Base-by-base conservation (phyloP, 2,888 invertebrate genomes). In the Vanessa cardui region DNA sequence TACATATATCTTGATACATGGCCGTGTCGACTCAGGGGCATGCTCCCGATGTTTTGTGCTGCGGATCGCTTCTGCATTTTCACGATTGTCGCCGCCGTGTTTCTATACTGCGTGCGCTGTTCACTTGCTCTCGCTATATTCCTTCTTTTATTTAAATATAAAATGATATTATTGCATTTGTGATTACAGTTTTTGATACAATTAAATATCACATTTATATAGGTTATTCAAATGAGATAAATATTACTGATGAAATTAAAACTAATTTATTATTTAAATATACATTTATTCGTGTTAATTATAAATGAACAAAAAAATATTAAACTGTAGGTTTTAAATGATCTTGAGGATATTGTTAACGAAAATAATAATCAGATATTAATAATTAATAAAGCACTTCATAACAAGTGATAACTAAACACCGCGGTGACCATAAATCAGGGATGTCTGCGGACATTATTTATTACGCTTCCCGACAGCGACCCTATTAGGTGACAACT, bases 11-110 rank as follows among this genome's bases (percentile, higher is more conserved):
- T 56, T 15, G 20, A 6, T n/a, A n/a, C n/a, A n/a, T n/a, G n/a
- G n/a, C n/a, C 12, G 58, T 44, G 46, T n/a, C 21, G 44, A 12
- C 26, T 50, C 47, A 39, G 63, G 64, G 59, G 54, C 21, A 21
- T 46, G 52, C 62, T 62, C 54, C 60, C 70, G 58, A 58, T 73
- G 67, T 71, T 66, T 66, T 58, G 72, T 63, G 58, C 62, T 58
- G 68, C 69, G 70, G 72, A 66, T 71, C 65, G 71, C 66, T 72
- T 66, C 54, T 73, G 69, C 73, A 76, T 74, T 74, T 73, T 70
- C 72, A 70, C 73, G 72, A 76, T 74, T 76, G 72, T 73, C 62
- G 60, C 60, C 62, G 65, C 61, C 33, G 62, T 59, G 47, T 62
- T 54, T 45, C 50, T 62, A 21, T 33, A 45, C 44, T 20, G 16